Evolutionary conservation across 2,888 invertebrate genomes (phyloP).

Genomic region (Orthosia gothica): DNA sequence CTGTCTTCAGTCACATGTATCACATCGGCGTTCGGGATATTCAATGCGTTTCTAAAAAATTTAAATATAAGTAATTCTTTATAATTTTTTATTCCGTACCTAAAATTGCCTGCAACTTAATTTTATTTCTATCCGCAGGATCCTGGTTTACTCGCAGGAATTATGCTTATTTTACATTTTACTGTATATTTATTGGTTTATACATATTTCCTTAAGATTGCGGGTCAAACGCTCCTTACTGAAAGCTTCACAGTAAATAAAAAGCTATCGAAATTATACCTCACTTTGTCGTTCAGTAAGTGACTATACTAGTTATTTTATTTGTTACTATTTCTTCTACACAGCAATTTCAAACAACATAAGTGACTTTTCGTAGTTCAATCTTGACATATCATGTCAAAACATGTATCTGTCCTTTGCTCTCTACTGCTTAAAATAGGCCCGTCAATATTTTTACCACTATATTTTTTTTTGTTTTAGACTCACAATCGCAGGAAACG

Average conservation of each 20-base stretch:
- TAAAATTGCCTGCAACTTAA: background rate
- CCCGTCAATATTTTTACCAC: background rate
- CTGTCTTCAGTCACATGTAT: slow-evolving; percentile 5
- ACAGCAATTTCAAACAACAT: background rate
- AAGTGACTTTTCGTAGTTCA: background rate
- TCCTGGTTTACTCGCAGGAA: background rate
- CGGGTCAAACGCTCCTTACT: slow-evolving; percentile 46
- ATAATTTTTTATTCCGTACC: background rate
- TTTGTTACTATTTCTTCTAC: background rate
- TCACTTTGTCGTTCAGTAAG: slow-evolving; percentile 35
- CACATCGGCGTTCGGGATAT: slow-evolving; percentile 3
- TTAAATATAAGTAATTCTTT: slow-evolving; percentile 13
- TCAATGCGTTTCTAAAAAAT: slow-evolving; percentile 5
- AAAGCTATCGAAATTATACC: slow-evolving; percentile 31
- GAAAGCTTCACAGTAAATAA: slow-evolving; percentile 14
- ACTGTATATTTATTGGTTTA: slow-evolving; percentile 10
- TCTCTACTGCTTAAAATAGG: background rate
- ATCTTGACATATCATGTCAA: background rate
- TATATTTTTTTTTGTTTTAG: slow-evolving; percentile 39
- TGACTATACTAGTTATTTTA: background rate
- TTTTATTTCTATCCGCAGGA: slow-evolving; percentile 5
- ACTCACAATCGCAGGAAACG: slow-evolving; percentile 12
- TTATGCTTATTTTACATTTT: background rate
- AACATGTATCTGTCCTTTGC: background rate
- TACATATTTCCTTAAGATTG: slow-evolving; percentile 16